Base-by-base conservation (phyloP, 1,140 invertebrate species). In the Bradynema listronoti region DNA sequence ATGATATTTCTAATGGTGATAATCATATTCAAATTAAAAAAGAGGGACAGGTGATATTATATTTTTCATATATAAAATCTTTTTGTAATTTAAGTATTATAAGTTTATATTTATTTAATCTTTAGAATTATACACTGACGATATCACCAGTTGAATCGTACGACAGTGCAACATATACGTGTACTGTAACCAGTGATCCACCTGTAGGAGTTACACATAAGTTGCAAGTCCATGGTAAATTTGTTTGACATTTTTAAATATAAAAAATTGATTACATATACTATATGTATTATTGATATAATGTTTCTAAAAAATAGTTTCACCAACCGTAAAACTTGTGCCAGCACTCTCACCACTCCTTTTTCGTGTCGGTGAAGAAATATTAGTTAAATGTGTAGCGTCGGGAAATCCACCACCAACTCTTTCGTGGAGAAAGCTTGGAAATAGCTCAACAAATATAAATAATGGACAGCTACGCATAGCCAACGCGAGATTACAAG, bases 321-420 rank as follows among this genome's bases (percentile, higher is more conserved):
- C 56, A 14, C 50, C 56, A 2, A 19, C 50, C 25, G 51, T 59
- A 27, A 56, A 51, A 7, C 30, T 58, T 11, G 36, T 27, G 2
- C 56, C 56, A 14, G n/a, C 54, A 7, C n/a, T 29, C 6, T 33
- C 19, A 7, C 56, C 56, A 11, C 22, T 58, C 25, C 53, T 58
- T 4, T 45, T 54, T 11, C 30, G 51, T n/a, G 4, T 32, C 16
- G 51, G 51, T 27, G 56, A 58, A 58, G 56, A 58, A 14, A 52
- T 58, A 22, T 42, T 54, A 16, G 27, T 58, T 11, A 25, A 54
- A 14, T 58, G 56, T 19, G 33, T 34, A 33, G 56, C 33, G 5
- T 58, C 56, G 2, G 56, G 56, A 58, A 58, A 58, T 58, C 56
- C 56, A 11, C 55, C 49, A 29, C 56, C 56, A 3, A 32, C 29